Evolutionary conservation across 2,797 vertebrate species (phyloP).

Genomic region (Dendrocincla tyrannina): DNA sequence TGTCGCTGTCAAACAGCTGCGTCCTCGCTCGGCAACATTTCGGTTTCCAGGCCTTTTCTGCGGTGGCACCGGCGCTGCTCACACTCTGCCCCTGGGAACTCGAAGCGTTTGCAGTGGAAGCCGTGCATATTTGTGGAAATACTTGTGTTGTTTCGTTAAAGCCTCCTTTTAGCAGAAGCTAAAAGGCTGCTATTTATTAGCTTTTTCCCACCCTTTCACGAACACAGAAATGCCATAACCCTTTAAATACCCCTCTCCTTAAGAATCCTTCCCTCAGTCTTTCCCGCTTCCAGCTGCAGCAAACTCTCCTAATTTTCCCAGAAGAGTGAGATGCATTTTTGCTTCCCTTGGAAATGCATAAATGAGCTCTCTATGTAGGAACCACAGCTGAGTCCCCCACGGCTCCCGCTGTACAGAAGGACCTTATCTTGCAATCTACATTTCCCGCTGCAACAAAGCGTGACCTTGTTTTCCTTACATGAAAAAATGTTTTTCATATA

Average conservation of each 20-base stretch:
- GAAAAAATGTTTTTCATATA: slow-evolving; percentile 68
- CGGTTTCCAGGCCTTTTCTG: neutral
- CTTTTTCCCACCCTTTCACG: slow-evolving; percentile 49
- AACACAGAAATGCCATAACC: slow-evolving; percentile 44
- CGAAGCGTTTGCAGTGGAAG: neutral
- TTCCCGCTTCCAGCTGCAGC: slow-evolving; percentile 75
- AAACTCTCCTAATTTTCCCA: slow-evolving; percentile 73
- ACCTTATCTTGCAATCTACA: slow-evolving; percentile 77
- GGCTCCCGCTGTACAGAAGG: slow-evolving; percentile 75
- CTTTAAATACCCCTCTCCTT: slow-evolving; percentile 47
- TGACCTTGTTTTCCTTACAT: slow-evolving; percentile 78
- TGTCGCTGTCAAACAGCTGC: neutral
- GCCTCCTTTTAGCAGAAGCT: slow-evolving; percentile 46
- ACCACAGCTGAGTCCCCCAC: slow-evolving; percentile 76
- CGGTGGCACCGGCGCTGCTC: neutral
- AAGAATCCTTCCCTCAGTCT: slow-evolving; percentile 68
- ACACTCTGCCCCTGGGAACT: neutral
- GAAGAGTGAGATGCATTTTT: slow-evolving; percentile 66
- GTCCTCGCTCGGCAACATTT: neutral
- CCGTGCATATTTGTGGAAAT: slow-evolving; percentile 15
- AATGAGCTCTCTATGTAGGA: slow-evolving; percentile 79
- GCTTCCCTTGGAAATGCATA: slow-evolving; percentile 78
- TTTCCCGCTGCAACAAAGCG: slow-evolving; percentile 74
- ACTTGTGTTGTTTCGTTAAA: slow-evolving; percentile 34
- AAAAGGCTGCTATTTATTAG: slow-evolving; percentile 53